Conservation (phyloP, 2,797 vertebrate genomes). For the Apogon hyalosoma region DNA sequence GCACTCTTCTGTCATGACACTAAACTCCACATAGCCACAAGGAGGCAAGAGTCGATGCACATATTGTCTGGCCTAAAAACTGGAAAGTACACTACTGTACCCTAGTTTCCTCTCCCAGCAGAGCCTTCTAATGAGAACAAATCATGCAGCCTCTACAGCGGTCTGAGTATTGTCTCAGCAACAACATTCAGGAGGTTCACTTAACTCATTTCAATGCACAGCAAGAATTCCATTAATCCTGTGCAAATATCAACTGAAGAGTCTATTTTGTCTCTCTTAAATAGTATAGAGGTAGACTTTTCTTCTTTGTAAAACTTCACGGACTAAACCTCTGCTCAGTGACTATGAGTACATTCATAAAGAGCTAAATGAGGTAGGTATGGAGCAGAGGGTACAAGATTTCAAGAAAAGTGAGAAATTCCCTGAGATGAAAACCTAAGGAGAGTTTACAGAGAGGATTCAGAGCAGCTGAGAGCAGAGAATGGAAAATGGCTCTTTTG, state of each 20-base stretch:
- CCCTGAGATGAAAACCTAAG: slow-evolving; percentile 85
- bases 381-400: slow-evolving; percentile 90
- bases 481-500: slow-evolving; percentile 71
- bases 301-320: slow-evolving; percentile 91
- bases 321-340: slow-evolving; percentile 94
- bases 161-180: slow-evolving; percentile 82
- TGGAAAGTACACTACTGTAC: slow-evolving; percentile 57
- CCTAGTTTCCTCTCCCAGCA: slow-evolving; percentile 65
- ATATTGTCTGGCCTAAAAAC: slow-evolving; percentile 40
- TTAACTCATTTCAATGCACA: slow-evolving; percentile 83
- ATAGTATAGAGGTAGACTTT: slow-evolving; percentile 95
- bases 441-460: slow-evolving; percentile 69
- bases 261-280: slow-evolving; percentile 84
- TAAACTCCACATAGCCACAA: slow-evolving; percentile 49
- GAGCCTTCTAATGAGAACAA: slow-evolving; percentile 69
- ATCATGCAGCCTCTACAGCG: slow-evolving; percentile 79
- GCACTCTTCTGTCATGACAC: slow-evolving; percentile 46
- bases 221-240: slow-evolving; percentile 84
- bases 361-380: slow-evolving; percentile 99
- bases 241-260: slow-evolving; percentile 87
- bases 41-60: slow-evolving; percentile 43
- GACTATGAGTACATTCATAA: slow-evolving; percentile 96
- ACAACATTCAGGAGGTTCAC: slow-evolving; percentile 86
- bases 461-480: slow-evolving; percentile 58
- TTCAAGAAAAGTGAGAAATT: slow-evolving; percentile 88